phyloP scores from a whole-genome alignment of 2,797 vertebrate genomes.

The Tragopan temminckii region DNA sequence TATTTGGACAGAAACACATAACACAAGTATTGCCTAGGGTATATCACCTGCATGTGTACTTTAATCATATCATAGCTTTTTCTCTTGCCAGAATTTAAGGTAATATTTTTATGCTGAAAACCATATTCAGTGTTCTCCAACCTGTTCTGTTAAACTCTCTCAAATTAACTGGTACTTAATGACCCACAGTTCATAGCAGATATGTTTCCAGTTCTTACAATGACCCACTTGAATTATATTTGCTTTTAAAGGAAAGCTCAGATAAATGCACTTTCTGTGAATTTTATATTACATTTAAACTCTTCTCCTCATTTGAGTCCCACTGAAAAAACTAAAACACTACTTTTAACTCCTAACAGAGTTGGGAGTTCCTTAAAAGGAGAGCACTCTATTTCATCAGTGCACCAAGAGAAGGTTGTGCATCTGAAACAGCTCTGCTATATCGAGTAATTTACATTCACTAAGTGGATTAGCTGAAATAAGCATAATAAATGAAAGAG shows the following conservation, averaged over 20 bases:
- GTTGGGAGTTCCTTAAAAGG: background rate
- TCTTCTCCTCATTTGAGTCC: background rate
- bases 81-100: constrained; percentile 5
- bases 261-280: background rate
- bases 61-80: background rate
- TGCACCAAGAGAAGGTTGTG: background rate
- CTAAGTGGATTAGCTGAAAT: constrained; percentile 84
- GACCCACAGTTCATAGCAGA: background rate
- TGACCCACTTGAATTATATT: background rate
- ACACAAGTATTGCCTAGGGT: constrained; percentile 14
- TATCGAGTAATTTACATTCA: constrained; percentile 67
- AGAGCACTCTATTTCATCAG: constrained; percentile 32
- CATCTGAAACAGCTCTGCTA: constrained; percentile 70
- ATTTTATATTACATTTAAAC: background rate
- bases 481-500: constrained; percentile 88
- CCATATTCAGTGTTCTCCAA: background rate
- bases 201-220: constrained; percentile 1
- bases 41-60: constrained; percentile 28
- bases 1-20: constrained; percentile 39
- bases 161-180: background rate
- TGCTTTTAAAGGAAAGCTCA: constrained; percentile 33
- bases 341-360: background rate
- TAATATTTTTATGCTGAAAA: constrained; percentile 25
- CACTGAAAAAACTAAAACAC: background rate
- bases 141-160: constrained; percentile 4